These are phyloP conservation scores for Trichomycterus rosablanca DNA, from an alignment of 2,113 vertebrate genomes.

Conservation along the genomic window DNA sequence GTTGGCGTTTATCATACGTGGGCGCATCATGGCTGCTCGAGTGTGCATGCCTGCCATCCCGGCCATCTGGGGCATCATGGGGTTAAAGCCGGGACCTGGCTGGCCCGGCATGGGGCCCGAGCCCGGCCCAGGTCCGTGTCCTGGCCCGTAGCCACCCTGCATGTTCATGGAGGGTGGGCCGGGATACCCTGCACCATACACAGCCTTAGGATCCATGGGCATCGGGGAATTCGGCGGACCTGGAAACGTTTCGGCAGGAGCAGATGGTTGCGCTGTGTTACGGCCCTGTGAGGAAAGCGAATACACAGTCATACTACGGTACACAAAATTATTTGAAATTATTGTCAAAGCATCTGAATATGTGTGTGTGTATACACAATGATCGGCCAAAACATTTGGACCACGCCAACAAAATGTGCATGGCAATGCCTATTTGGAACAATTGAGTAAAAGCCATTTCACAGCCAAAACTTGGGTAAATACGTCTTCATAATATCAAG, in stretches of 20 bases:
- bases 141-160: conserved; percentile 70
- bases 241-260: conserved; percentile 74
- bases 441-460: too few species aligned
- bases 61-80: conserved; percentile 65
- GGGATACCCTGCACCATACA: conserved; percentile 82
- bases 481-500: too few species aligned
- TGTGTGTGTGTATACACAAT: too few species aligned
- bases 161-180: conserved; percentile 75
- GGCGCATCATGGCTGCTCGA: conserved; percentile 75
- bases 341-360: too few species aligned
- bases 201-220: conserved; percentile 82
- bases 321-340: too few species aligned
- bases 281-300: conserved; percentile 69
- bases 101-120: conserved; percentile 72
- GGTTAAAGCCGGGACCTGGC: conserved; percentile 75
- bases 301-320: too few species aligned
- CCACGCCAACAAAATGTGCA: too few species aligned
- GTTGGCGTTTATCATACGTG: conserved; percentile 78
- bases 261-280: conserved; percentile 68
- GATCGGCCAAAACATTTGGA: too few species aligned
- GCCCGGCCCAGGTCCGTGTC: conserved; percentile 13
- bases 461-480: too few species aligned
- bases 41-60: conserved; percentile 81
- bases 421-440: too few species aligned
- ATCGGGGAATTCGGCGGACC: conserved; percentile 74